These are phyloP conservation scores for Rhyacichthys aspro DNA, from an alignment of 2,797 vertebrate genomes.

Conservation along the genomic window DNA sequence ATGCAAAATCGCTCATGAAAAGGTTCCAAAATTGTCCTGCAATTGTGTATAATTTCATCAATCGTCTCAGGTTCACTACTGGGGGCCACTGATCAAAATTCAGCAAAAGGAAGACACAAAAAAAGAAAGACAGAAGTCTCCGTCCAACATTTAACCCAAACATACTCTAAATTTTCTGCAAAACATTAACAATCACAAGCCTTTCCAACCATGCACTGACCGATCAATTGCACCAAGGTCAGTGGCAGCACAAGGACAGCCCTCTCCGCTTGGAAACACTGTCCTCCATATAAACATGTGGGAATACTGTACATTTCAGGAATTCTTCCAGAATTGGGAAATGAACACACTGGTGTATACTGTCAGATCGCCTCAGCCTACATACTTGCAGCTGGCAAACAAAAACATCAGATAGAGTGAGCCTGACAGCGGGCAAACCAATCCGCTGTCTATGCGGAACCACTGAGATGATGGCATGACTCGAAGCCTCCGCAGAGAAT, in stretches of 20 bases:
- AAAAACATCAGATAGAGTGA: conserved; percentile 13
- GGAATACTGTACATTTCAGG: not conserved
- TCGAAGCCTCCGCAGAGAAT: conserved; percentile 14
- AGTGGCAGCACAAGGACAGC: not conserved
- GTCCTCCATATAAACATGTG: not conserved
- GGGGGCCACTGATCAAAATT: no score
- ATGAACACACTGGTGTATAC: not conserved
- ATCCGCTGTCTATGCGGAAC: conserved; percentile 29
- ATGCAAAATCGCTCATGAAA: no score
- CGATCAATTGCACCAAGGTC: no score
- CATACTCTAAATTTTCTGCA: no score
- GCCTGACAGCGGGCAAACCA: conserved; percentile 41
- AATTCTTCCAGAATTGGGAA: conserved; percentile 1
- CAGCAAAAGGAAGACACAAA: no score
- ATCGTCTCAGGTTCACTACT: no score
- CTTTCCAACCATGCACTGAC: no score
- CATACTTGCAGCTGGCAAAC: conserved; percentile 13
- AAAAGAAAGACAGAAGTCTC: no score
- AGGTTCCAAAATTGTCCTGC: no score
- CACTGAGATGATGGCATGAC: conserved; percentile 30
- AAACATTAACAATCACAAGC: no score
- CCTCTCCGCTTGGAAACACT: not conserved
- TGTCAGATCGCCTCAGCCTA: conserved; percentile 3
- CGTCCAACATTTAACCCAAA: no score
- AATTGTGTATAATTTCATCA: no score